Evolutionary conservation across 2,888 invertebrate genomes (phyloP), one percentile per base, ranked within the genome.

Genomic region (Notodonta dromedarius): DNA sequence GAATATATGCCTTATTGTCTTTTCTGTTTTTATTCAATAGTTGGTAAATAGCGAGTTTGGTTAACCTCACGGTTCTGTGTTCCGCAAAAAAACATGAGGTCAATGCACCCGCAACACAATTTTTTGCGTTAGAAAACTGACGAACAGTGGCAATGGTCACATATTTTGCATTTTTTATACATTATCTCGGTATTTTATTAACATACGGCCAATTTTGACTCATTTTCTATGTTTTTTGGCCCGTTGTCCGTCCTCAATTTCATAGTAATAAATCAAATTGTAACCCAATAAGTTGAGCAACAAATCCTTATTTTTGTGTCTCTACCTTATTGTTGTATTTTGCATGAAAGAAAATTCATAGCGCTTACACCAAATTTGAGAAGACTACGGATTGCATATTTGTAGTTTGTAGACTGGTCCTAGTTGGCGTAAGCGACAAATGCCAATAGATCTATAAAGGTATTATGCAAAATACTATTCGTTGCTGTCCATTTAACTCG

Each of bases 71-170:
- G 2, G 52, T 52, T 52, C 0, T 32, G 2, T 35, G 24, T 16
- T 32, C 2, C 52, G 24, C 32, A 52, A 53, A 35, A 53, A 32
- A 32, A 52, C 35, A 32, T 12, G 7, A 32, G 52, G 52, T 24
- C 52, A 52, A 32, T 32, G 52, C 52, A 13, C 52, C 52, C 52
- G 12, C 32, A 32, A n/a, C 39, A 54, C 8, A 9, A 8, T n/a
- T 39, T 24, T 39, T 35, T 54, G 46, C 42, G 67, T 56, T 61
- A 58, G 53, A 68, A 67, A 72, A 70, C 60, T 61, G 67, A 66
- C 62, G 35, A 54, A 9, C 60, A 51, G 58, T 62, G 62, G 60
- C 73, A 60, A 61, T 60, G 62, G 56, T 65, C 73, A 75, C 76
- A 68, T 63, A 66, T 71, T 67, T 69, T 57, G 14, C 0, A 5